These are phyloP conservation scores for Pseudanteris insignis DNA, from an alignment of 2,888 invertebrate species.

Conservation along the genomic window DNA sequence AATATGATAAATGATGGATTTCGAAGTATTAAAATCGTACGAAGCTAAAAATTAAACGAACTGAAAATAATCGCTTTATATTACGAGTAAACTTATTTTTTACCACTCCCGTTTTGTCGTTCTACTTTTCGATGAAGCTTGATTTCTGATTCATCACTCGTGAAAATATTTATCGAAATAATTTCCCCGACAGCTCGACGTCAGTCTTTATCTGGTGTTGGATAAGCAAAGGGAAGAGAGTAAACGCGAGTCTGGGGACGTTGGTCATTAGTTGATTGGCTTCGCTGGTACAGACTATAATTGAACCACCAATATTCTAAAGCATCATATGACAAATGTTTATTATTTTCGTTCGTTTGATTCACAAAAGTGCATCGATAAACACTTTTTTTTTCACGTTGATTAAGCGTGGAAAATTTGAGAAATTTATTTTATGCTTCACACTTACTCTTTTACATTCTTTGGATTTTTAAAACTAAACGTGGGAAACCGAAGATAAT, in stretches of 20 bases:
- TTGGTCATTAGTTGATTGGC: conserved; percentile 49
- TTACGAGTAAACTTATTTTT: too few relatives aligned
- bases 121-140: conserved; percentile 12
- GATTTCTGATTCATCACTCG: conserved; percentile 48
- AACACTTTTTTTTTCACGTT: too few relatives aligned
- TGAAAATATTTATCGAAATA: conserved; percentile 36
- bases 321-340: conserved; percentile 1
- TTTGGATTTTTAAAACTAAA: too few relatives aligned
- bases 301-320: conserved; percentile 32
- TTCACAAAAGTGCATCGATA: too few relatives aligned
- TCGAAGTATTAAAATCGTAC: too few relatives aligned
- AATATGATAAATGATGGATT: too few relatives aligned
- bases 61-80: too few relatives aligned
- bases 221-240: conserved; percentile 14
- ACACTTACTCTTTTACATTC: too few relatives aligned
- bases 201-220: conserved; percentile 25
- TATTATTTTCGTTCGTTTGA: conserved; percentile 1
- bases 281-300: conserved; percentile 31
- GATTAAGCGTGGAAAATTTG: too few relatives aligned
- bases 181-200: conserved; percentile 48
- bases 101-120: too few relatives aligned
- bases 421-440: not conserved
- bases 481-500: too few relatives aligned
- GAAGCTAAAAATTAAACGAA: too few relatives aligned
- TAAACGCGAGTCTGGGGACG: conserved; percentile 42